Percentiles rank a stretch among this genome's conserved stretches.
Evolutionary conservation across 1,140 invertebrate species (phyloP).

Genomic region (Drosophila mojavensis): DNA sequence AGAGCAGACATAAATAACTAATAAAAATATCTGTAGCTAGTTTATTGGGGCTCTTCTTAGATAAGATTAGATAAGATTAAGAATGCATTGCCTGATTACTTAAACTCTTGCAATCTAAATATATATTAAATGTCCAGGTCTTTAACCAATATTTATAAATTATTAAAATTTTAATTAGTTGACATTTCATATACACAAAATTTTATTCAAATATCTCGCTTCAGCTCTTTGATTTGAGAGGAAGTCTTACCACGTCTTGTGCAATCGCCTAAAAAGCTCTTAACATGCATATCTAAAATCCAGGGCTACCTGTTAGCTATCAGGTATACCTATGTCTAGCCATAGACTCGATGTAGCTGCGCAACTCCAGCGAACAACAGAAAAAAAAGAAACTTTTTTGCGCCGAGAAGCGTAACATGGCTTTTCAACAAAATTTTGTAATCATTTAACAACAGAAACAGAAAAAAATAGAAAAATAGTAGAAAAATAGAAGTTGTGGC

Average conservation of each 20-base stretch:
- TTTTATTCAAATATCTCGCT: no score
- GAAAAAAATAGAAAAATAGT: constrained; percentile 21
- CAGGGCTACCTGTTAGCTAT: constrained; percentile 31
- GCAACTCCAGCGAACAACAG: constrained; percentile 53
- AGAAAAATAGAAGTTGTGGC: constrained; percentile 46
- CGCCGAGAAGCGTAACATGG: constrained; percentile 79
- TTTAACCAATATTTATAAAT: no score
- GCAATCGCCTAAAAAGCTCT: constrained; percentile 55
- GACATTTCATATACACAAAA: no score
- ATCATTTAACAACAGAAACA: constrained; percentile 73
- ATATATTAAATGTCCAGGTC: no score
- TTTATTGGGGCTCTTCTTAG: constrained; percentile 2
- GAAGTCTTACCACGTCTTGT: constrained; percentile 65
- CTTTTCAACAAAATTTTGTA: constrained; percentile 82
- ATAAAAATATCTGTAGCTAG: not conserved
- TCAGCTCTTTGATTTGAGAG: constrained; percentile 10
- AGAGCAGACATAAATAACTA: not conserved
- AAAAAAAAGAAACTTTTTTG: constrained; percentile 76
- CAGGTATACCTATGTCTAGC: constrained; percentile 24
- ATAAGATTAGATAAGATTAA: constrained; percentile 11
- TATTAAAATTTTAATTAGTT: no score
- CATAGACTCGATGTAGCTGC: constrained; percentile 65
- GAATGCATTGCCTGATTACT: not conserved
- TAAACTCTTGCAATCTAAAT: no score
- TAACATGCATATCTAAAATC: constrained; percentile 51